A percentile compares a stretch with the other conserved stretches of the same genome.
phyloP scores from a whole-genome alignment of 2,113 vertebrate species.

The Phalacrocorax aristotelis region DNA sequence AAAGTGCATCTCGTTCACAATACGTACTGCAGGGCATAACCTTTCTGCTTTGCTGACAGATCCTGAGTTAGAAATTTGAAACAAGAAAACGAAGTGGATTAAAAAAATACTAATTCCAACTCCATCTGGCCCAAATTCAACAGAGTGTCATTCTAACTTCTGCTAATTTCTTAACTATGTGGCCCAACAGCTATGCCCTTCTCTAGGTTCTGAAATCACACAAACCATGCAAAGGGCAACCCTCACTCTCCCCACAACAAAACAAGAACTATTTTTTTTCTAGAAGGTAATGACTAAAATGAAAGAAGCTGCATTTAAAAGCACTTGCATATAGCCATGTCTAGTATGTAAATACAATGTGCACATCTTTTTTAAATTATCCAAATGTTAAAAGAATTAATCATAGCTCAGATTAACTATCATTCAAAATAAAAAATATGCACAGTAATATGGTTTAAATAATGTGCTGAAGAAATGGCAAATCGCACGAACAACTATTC shows the following conservation, averaged over 20 bases:
- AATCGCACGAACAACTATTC: conserved; percentile 11
- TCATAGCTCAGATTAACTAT: conserved; percentile 16
- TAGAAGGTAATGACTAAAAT: neutral
- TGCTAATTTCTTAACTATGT: neutral
- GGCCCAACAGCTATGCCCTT: neutral
- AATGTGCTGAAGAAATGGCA: conserved; percentile 34
- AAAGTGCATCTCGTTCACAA: neutral
- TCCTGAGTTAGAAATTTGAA: neutral
- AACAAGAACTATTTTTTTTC: neutral
- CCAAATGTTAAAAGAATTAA: conserved; percentile 23
- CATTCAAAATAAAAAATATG: neutral
- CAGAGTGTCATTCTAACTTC: neutral
- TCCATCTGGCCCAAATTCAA: neutral
- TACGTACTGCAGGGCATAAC: neutral
- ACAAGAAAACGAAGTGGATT: neutral
- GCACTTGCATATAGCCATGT: neutral
- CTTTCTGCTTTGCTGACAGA: neutral
- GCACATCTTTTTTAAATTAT: neutral
- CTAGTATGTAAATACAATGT: neutral
- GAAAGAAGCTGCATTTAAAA: neutral
- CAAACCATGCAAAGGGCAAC: neutral
- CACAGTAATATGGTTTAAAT: conserved; percentile 27
- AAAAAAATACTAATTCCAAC: neutral
- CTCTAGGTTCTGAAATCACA: neutral
- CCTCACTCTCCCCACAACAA: neutral